These are phyloP conservation scores for Caenorhabditis tropicalis DNA, from an alignment of 1,140 invertebrate genomes.

Conservation along the genomic window DNA sequence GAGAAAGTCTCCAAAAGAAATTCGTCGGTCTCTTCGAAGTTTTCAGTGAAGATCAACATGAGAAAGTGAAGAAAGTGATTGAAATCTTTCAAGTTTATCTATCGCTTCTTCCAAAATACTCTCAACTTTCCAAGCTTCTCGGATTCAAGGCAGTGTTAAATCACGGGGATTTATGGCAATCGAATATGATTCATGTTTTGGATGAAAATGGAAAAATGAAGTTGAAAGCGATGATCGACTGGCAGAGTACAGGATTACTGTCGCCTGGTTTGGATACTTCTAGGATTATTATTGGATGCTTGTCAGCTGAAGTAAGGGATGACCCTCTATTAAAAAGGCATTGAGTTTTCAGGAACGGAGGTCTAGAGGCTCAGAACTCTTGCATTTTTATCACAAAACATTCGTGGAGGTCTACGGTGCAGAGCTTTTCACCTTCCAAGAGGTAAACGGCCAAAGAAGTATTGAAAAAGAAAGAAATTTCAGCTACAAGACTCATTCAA, in stretches of 20 bases:
- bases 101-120: neutral
- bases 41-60: neutral
- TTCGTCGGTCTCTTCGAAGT: no score
- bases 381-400: neutral
- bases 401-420: neutral
- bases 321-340: no score
- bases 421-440: neutral
- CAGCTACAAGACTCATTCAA: neutral
- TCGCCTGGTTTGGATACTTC: neutral
- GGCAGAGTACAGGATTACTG: neutral
- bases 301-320: no score
- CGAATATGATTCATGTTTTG: neutral
- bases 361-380: neutral
- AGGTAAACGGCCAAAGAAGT: no score
- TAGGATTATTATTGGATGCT: neutral
- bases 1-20: no score
- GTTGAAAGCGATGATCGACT: neutral
- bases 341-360: neutral
- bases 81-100: neutral
- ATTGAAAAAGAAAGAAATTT: no score
- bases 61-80: neutral
- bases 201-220: neutral
- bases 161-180: conserved; percentile 2
- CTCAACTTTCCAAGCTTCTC: neutral
- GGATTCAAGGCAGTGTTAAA: neutral